A percentile compares a stretch with the other conserved stretches of the same genome.
phyloP scores from a whole-genome alignment of 2,888 invertebrate genomes.

The Melanostoma scalare region DNA sequence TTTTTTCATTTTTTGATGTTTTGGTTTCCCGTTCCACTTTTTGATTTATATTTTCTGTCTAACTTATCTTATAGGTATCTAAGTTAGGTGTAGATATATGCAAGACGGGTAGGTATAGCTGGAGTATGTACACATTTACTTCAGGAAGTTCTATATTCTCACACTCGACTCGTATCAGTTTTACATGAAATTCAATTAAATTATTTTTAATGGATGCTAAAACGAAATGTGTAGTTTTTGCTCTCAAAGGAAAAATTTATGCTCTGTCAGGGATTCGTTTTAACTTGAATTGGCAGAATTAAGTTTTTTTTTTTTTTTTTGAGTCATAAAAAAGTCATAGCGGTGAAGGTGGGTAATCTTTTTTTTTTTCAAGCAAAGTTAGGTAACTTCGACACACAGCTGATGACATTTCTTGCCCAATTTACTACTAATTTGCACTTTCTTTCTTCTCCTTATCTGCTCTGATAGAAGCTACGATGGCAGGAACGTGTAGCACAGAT shows the following conservation, averaged over 20 bases:
- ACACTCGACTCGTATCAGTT: slow-evolving; percentile 34
- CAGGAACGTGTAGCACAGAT: no score
- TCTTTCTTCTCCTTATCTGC: no score
- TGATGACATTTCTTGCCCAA: no score
- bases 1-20: not conserved
- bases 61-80: slow-evolving; percentile 20
- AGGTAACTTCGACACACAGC: no score
- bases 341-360: not conserved
- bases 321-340: not conserved
- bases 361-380: no score
- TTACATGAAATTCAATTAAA: slow-evolving; percentile 68
- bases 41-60: slow-evolving; percentile 35
- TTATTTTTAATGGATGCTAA: slow-evolving; percentile 65
- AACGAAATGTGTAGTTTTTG: slow-evolving; percentile 11
- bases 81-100: not conserved
- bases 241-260: slow-evolving; percentile 30
- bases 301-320: slow-evolving; percentile 1
- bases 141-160: slow-evolving; percentile 57
- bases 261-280: not conserved
- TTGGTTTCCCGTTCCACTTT: slow-evolving; percentile 8
- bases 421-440: no score
- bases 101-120: not conserved
- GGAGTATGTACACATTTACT: slow-evolving; percentile 23
- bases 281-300: slow-evolving; percentile 21
- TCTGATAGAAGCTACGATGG: no score